Evolutionary conservation across 2,113 vertebrate genomes (phyloP), one percentile per base, ranked within the genome.

Genomic region (Pithys albifrons): DNA sequence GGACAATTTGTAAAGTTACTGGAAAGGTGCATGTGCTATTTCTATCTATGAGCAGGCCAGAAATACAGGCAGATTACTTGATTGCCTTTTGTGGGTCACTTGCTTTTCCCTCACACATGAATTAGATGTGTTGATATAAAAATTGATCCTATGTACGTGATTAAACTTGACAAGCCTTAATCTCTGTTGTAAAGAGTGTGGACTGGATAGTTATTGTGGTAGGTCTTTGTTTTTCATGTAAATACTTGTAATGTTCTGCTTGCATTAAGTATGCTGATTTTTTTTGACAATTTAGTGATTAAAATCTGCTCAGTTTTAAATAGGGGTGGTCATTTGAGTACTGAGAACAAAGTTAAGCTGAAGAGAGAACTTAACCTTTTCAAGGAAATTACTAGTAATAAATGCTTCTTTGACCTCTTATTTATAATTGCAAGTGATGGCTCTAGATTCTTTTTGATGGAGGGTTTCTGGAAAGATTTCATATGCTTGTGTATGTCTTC

Each of bases 161-260:
- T 94, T 70, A 77, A 88, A 75, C 69, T 81, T 88, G 92, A 59
- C 71, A 84, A 74, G 27, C n/a, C 67, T 86, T 93, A 88, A 80
- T 95, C 72, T 94, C 67, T 64, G 61, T 74, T 84, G 55, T 55
- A 29, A 37, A 54, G 78, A 94, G 67, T 58, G 51, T 80, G 85
- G 85, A 72, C 69, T 75, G 52, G 75, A 27, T 62, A 71, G 75
- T 46, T 79, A 54, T 29, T 55, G 85, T 86, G 67, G 52, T 93
- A 95, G 79, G 75, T 95, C 83, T 94, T 85, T 88, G 41, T 91
- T 94, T 95, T 96, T 95, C 78, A 8, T 83, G 82, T 86, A 84
- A 91, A 74, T 94, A 77, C 82, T 94, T 95, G 75, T 49, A 69
- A 66, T 66, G 41, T 70, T 79, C 58, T 89, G 55, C 85, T 85